Evolutionary conservation across 2,797 vertebrate genomes (phyloP).

Genomic region (Pachyuromys duprasi): DNA sequence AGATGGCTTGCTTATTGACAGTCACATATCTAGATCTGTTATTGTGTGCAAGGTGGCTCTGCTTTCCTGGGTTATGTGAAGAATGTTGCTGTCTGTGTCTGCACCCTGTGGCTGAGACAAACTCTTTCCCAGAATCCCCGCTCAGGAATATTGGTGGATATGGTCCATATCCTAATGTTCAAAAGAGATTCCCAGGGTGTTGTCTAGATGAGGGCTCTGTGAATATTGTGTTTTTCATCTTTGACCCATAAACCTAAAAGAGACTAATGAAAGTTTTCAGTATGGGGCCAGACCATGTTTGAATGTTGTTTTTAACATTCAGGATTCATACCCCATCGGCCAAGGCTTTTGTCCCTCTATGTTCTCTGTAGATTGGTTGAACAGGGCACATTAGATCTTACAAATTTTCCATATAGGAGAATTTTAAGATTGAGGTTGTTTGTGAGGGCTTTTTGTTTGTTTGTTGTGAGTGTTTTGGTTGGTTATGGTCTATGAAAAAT

Average conservation of each 20-base stretch:
- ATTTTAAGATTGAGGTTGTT: background rate
- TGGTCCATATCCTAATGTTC: background rate
- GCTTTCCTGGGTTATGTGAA: background rate
- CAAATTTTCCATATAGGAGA: background rate
- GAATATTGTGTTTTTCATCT: background rate
- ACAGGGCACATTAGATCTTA: background rate
- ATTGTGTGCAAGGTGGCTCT: background rate
- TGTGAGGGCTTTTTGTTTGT: background rate
- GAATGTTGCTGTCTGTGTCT: background rate
- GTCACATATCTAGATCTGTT: background rate
- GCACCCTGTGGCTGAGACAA: background rate
- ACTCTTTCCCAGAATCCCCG: background rate
- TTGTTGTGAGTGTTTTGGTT: background rate
- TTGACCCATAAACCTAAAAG: background rate
- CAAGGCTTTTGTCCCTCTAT: background rate
- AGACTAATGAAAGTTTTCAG: background rate
- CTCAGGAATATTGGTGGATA: background rate
- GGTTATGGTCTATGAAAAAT: background rate
- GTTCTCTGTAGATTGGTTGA: background rate
- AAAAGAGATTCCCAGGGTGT: background rate
- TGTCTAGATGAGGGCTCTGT: background rate
- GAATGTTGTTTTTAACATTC: background rate
- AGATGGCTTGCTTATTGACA: constrained; percentile 17
- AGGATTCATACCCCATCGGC: background rate
- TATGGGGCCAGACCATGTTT: background rate